These are phyloP conservation scores for Harpalus rufipes DNA, from an alignment of 2,888 invertebrate species.

Conservation along the genomic window DNA sequence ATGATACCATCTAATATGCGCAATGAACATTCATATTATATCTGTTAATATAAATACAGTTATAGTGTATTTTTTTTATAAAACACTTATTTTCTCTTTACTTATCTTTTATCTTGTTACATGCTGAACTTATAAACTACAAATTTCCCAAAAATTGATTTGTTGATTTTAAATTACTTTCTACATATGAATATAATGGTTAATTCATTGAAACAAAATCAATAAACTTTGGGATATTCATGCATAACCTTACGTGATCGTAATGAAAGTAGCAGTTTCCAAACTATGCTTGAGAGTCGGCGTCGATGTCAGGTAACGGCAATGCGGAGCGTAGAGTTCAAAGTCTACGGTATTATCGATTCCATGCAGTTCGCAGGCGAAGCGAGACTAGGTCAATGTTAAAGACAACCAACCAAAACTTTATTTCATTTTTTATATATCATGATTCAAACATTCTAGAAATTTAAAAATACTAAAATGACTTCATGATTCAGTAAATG, in stretches of 20 bases:
- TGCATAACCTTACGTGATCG: constrained; percentile 28
- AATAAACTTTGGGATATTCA: constrained; percentile 6
- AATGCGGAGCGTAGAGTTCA: constrained; percentile 60
- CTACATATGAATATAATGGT: constrained; percentile 10
- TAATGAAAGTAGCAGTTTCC: background rate
- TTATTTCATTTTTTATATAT: constrained; percentile 8
- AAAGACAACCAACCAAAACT: constrained; percentile 41
- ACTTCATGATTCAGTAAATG: no score
- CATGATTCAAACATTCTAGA: background rate
- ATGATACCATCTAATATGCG: no score
- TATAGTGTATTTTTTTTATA: background rate
- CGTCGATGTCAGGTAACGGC: constrained; percentile 24
- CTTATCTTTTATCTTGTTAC: no score
- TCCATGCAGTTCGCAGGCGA: background rate
- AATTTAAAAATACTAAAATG: background rate
- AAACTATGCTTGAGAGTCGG: background rate
- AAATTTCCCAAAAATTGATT: constrained; percentile 25
- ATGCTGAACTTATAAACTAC: background rate
- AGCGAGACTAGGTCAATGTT: constrained; percentile 50
- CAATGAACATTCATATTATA: no score
- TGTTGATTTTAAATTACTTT: constrained; percentile 22
- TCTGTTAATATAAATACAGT: no score
- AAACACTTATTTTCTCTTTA: background rate
- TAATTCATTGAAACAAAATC: constrained; percentile 35
- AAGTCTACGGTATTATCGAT: constrained; percentile 61